These are phyloP conservation scores for Micronycteris hirsuta DNA, from an alignment of 2,113 vertebrate genomes.

Conservation along the genomic window DNA sequence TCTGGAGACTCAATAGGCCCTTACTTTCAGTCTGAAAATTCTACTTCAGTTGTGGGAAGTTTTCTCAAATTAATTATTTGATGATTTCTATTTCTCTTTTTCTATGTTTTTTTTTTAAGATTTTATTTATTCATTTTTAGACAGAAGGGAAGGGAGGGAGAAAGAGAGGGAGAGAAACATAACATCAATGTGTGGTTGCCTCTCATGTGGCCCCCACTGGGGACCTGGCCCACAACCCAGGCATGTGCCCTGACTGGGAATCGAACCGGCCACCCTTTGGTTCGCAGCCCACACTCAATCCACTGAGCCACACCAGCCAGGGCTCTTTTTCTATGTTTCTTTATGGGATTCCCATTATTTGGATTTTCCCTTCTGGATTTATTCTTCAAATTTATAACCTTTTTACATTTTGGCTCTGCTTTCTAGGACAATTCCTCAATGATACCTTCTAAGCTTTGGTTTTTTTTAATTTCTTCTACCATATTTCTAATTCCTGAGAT, in stretches of 20 bases:
- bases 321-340: not conserved
- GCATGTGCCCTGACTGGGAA: too few species aligned
- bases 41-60: not conserved
- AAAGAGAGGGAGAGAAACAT: too few species aligned
- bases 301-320: too few species aligned
- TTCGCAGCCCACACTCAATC: too few species aligned
- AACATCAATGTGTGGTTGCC: too few species aligned
- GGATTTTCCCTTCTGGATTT: not conserved
- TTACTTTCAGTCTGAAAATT: not conserved
- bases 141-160: too few species aligned
- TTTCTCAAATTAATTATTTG: slow-evolving; percentile 35
- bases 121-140: too few species aligned
- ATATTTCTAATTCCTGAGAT: not conserved
- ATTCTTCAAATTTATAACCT: not conserved
- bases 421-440: not conserved
- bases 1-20: not conserved
- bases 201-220: too few species aligned
- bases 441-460: not conserved
- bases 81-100: not conserved
- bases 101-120: not conserved
- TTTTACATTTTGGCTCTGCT: not conserved
- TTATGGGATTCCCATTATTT: not conserved
- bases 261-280: too few species aligned
- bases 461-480: not conserved
- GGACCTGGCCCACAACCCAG: too few species aligned